Evolutionary conservation across 2,797 vertebrate genomes (phyloP), one percentile per base, ranked within the genome.

Genomic region (Lerista edwardsae): DNA sequence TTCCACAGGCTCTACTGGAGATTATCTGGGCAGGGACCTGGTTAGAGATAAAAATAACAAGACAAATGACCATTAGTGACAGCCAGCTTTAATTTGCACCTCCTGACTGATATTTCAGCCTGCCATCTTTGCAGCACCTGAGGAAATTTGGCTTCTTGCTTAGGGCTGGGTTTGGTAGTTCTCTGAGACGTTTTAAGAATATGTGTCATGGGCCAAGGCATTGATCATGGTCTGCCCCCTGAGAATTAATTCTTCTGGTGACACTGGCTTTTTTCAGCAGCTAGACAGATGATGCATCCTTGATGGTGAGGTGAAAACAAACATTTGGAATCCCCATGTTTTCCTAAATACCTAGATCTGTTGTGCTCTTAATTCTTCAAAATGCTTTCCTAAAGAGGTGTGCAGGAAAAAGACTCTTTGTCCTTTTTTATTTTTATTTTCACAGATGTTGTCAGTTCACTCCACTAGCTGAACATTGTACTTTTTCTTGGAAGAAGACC

Each of bases 391-490:
- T 62, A 29, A 55, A 47, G 74, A 57, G 3, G 31, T 57, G 19
- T 41, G 71, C 71, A 72, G 2, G 59, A 61, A 11, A 75, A 62
- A 79, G 31, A 68, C 31, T 92, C 89, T 47, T 57, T 93, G 87
- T 65, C 67, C 41, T 69, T 91, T 90, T n/a, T n/a, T n/a, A n/a
- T n/a, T n/a, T n/a, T 87, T 94, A 68, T 90, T 85, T 87, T 87
- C 71, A 19, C 88, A 96, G 96, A 91, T 94, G 93, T 55, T 55
- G 15, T 55, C 51, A 7, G 85, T 90, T 91, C 90, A 78, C 81
- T 84, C 25, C 80, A 84, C 82, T 86, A 87, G 47, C 85, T 41
- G 75, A 90, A 59, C 59, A 82, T 92, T 76, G 84, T 93, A 89
- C 82, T 47, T 62, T 86, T 86, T 88, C 90, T n/a, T 94, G 89